Percentiles rank a stretch among this genome's conserved stretches.
Conservation (phyloP, 2,888 invertebrate genomes). For the Plebejus anna region DNA sequence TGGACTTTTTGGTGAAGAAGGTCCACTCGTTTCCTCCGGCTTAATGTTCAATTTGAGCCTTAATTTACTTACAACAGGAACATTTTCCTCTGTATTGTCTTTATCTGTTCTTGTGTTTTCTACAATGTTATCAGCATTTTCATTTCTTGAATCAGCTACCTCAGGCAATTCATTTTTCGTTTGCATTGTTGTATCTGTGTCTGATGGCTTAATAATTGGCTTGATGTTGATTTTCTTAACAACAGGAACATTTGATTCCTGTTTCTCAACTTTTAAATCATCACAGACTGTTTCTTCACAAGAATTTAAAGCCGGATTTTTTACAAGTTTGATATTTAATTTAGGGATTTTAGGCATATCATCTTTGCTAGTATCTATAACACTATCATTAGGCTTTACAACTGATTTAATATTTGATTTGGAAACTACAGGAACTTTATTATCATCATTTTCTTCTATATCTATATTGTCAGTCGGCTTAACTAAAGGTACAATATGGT, state of each 20-base stretch:
- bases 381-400: conserved; percentile 71
- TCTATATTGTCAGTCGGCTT: conserved; percentile 63
- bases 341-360: conserved; percentile 76
- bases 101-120: conserved; percentile 46
- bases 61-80: conserved; percentile 66
- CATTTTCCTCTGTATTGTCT: conserved; percentile 49
- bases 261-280: conserved; percentile 62
- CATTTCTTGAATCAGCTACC: conserved; percentile 73
- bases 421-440: conserved; percentile 74
- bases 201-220: conserved; percentile 75
- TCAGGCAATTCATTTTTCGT: conserved; percentile 71
- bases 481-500: conserved; percentile 69
- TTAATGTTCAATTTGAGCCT: conserved; percentile 68
- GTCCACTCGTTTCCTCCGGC: conserved; percentile 56
- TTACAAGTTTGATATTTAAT: conserved; percentile 78
- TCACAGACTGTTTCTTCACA: conserved; percentile 71
- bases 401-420: conserved; percentile 79
- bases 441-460: conserved; percentile 54
- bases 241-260: conserved; percentile 69
- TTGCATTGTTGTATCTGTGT: conserved; percentile 61
- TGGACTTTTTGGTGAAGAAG: conserved; percentile 66
- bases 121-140: conserved; percentile 57
- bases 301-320: conserved; percentile 65
- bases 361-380: conserved; percentile 67
- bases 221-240: conserved; percentile 78